Evolutionary conservation across 2,888 invertebrate genomes (phyloP).

Genomic region (Neoascia interrupta): DNA sequence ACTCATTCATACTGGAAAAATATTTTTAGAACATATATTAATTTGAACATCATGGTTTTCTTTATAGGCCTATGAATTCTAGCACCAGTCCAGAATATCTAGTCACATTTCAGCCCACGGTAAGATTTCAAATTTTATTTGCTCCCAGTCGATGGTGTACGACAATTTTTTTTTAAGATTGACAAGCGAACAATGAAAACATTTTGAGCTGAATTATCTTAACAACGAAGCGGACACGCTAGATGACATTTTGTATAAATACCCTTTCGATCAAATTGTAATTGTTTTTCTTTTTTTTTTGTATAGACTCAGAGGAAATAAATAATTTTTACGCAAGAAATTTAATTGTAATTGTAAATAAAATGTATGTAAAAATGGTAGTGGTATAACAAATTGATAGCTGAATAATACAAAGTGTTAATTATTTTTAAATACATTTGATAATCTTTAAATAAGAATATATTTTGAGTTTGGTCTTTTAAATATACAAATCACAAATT

Average conservation of each 20-base stretch:
- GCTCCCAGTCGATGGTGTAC: not conserved
- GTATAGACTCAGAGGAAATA: no score
- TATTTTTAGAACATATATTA: no score
- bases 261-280: no score
- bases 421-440: slow-evolving; percentile 18
- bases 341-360: slow-evolving; percentile 17
- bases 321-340: not conserved
- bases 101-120: slow-evolving; percentile 33
- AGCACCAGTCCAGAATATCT: slow-evolving; percentile 12
- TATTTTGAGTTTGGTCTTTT: not conserved
- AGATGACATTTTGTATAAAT: not conserved
- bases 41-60: not conserved
- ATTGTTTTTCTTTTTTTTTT: no score
- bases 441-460: not conserved
- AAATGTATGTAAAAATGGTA: not conserved
- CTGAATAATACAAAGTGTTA: slow-evolving; percentile 3
- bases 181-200: not conserved
- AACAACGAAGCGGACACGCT: not conserved
- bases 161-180: slow-evolving; percentile 1
- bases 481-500: not conserved
- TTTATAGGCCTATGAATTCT: slow-evolving; percentile 46
- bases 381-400: not conserved
- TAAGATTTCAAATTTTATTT: not conserved
- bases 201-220: not conserved
- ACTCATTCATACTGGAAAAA: no score